Base-by-base conservation (phyloP, 2,888 invertebrate species). In the Dicranocentrus wangi region DNA sequence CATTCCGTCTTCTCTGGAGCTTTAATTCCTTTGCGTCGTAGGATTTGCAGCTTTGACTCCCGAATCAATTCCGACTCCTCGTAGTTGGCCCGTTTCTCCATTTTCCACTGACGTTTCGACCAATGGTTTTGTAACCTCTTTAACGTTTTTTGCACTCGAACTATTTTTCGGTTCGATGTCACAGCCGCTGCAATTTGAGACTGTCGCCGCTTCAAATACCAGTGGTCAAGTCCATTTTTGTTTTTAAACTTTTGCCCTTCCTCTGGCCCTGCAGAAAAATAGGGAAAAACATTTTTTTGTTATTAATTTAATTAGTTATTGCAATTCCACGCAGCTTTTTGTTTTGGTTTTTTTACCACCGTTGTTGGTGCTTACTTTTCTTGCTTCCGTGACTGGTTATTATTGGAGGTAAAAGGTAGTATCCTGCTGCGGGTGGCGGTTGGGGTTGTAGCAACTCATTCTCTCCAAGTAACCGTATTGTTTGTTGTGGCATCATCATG, bases 21-120 rank as follows among this genome's bases (percentile, higher is more conserved):
- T 19, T 77, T 77, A 8, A 72, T 61, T 10, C 70, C 77, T 53
- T 58, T 76, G n/a, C 17, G 23, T 21, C 55, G 68, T 1, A 72
- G 42, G 13, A 61, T 66, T 23, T 66, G 53, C 47, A 77, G 28
- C 39, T 53, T 77, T n/a, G 68, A 60, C 21, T 63, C 42, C 0
- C 77, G 71, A 42, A 60, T 60, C 1, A 28, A 21, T 28, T 82
- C 82, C 7, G 53, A 39, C 47, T 61, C 43, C 23, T 72, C 68
- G 19, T 10, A 47, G 13, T 13, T 21, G 7, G 0, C 15, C 0
- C 51, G 51, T 28, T 25, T 61, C 25, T 77, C 77, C 7, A 39
- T 10, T 25, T 61, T 77, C 69, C 51, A 63, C 10, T 10, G 10
- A 2, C 25, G 53, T 17, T 13, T 43, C 3, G 7, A 17, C 2